phyloP scores from a whole-genome alignment of 2,797 vertebrate genomes.

The Echiichthys vipera region DNA sequence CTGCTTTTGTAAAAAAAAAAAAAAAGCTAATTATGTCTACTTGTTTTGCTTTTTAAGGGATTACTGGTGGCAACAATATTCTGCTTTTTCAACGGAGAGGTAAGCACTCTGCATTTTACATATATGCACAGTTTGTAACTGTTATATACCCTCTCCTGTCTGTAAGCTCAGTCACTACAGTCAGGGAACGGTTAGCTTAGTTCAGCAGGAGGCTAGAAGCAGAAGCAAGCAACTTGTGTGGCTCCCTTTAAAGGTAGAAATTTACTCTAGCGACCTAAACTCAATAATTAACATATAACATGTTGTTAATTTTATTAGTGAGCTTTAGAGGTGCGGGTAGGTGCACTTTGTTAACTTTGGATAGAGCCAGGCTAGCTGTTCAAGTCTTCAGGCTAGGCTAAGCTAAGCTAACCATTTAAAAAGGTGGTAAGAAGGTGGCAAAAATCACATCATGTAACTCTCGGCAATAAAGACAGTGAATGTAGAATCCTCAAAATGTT shows the following conservation, averaged over 20 bases:
- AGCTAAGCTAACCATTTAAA: no score
- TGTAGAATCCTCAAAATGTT: not conserved
- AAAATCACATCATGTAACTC: not conserved
- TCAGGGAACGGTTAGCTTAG: not conserved
- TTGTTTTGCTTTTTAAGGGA: conserved; percentile 83
- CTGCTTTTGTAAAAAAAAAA: not conserved
- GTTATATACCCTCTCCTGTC: not conserved
- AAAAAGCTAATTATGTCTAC: not conserved
- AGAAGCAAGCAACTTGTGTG: not conserved
- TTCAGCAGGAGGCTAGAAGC: not conserved
- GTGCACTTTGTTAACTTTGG: not conserved
- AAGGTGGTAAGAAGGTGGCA: no score
- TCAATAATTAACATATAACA: no score
- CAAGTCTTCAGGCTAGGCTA: not conserved
- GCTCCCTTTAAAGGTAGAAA: no score
- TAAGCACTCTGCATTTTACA: conserved; percentile 68
- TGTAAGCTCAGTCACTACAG: not conserved
- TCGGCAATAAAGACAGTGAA: not conserved
- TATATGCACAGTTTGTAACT: not conserved
- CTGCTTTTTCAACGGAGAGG: conserved; percentile 99
- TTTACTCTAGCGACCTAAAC: no score
- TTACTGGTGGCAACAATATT: conserved; percentile 97
- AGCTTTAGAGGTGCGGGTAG: not conserved
- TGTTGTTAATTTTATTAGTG: not conserved
- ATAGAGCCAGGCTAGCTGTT: not conserved